phyloP scores from a whole-genome alignment of 2,888 invertebrate species.

The Acronicta psi region DNA sequence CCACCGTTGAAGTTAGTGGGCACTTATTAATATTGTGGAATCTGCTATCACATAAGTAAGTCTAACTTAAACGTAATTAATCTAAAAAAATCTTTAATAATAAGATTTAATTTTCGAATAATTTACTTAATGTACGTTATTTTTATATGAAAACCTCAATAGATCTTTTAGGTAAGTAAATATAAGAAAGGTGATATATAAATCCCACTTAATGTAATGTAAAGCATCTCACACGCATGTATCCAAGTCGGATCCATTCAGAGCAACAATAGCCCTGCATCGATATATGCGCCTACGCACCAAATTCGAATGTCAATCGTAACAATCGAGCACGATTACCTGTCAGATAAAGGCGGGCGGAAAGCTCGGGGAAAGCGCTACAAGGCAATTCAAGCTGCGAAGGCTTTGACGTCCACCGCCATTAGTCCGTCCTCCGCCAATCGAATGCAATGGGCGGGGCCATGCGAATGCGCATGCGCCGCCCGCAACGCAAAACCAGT shows the following conservation, averaged over 20 bases:
- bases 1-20: slow-evolving; percentile 22
- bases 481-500: slow-evolving; percentile 68
- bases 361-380: slow-evolving; percentile 76
- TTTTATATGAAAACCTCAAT: too few species aligned
- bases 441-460: slow-evolving; percentile 72
- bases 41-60: slow-evolving; percentile 26
- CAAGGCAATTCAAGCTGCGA: slow-evolving; percentile 59
- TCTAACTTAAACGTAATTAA: neutral
- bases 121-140: neutral
- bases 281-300: slow-evolving; percentile 79
- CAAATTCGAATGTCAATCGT: slow-evolving; percentile 73
- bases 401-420: slow-evolving; percentile 74
- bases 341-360: slow-evolving; percentile 81
- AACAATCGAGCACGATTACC: slow-evolving; percentile 74
- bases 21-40: slow-evolving; percentile 39
- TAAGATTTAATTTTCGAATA: neutral
- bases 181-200: slow-evolving; percentile 15
- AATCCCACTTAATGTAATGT: slow-evolving; percentile 39
- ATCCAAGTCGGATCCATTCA: slow-evolving; percentile 58
- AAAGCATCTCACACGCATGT: slow-evolving; percentile 50
- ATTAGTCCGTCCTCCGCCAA: slow-evolving; percentile 77
- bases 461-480: slow-evolving; percentile 85
- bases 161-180: too few species aligned
- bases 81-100: neutral
- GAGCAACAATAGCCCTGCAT: slow-evolving; percentile 70